Evolutionary conservation across 1,140 invertebrate species (phyloP), one percentile per base, ranked within the genome.

Genomic region (Maniola jurtina): DNA sequence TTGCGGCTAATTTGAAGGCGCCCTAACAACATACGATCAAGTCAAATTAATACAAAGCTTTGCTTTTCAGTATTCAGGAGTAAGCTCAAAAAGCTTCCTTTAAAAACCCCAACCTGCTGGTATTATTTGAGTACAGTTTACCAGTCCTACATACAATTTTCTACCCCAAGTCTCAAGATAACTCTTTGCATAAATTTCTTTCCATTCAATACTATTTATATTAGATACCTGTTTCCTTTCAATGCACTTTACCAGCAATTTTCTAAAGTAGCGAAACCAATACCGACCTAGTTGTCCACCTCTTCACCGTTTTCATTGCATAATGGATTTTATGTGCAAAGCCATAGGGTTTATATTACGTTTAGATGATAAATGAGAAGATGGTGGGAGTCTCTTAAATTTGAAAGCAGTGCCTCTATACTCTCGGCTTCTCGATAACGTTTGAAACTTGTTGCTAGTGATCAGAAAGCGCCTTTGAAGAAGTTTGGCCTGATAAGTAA

Each of bases 181-280:
- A 11, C 42, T 11, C 13, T 45, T 45, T 45, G 42, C 42, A 45
- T 45, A 45, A 8, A 45, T 52, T 52, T 52, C 15, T 25, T 6
- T 25, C 48, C 16, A 16, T 52, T 16, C 14, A 52, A 52, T 52
- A 15, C 48, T 25, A 52, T 52, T 16, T 52, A 52, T 56, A 56
- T 35, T 56, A n/a, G 54, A 56, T 56, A 2, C 25, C 54, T 35
- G 54, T 34, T 56, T 56, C 13, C 33, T 36, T 56, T 56, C 34
- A 56, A 52, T 38, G 16, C 48, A 52, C 60, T 36, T 62, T 38
- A 62, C 45, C 48, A 36, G 60, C 60, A 62, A 62, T 62, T 62
- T 62, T 62, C 45, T 62, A 40, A 48, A 62, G 60, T 62, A 54
- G 35, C 47, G 48, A 61, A 61, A 61, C 36, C 47, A n/a, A 61